Base-by-base conservation (phyloP, 2,797 vertebrate genomes). In the Denticeps clupeoides region DNA sequence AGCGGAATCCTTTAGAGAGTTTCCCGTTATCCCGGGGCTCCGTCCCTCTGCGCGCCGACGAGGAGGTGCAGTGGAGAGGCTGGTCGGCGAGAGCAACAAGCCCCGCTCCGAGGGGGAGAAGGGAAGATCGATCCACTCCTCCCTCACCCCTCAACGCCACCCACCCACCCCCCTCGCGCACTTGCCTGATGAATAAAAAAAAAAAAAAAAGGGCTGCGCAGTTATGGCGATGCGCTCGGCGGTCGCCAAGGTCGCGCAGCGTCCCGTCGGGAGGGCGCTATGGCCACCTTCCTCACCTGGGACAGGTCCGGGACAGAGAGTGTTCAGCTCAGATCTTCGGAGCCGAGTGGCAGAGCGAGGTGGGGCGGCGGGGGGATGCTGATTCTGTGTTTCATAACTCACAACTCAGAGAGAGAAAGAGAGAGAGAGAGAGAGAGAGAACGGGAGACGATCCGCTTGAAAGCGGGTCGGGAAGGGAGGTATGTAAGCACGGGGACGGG, bases 81-180 rank as follows among this genome's bases (percentile, higher is more conserved):
- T 69, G 75, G 77, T 77, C 74, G 71, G 70, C 77, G 73, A 70
- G 74, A 71, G 78, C 75, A 74, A 70, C 76, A n/a, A 75, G 82
- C 76, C 79, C 81, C 74, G 81, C 75, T 84, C 74, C 70, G 74
- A 79, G 49, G 37, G 79, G 47, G 33, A 47, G 73, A 77, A 76
- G 80, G 73, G 74, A 77, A 68, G 76, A 84, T 82, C 82, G 83
- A 84, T 82, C 77, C 77, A 78, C 67, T 76, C 76, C 67, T 55
- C 45, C 43, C 55, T 43, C 43, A 47, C 43, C 46, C 31, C 46
- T 49, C 45, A 41, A 47, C 24, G 47, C 43, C 15, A 51, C 51
- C 51, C 46, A 48, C 60, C 66, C 58, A 52, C 42, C 27, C 25
- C 40, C 42, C 47, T 42, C 51, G 32, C 48, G 45, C 40, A 41